A percentile compares a stretch with the other conserved stretches of the same genome.
phyloP scores from a whole-genome alignment of 2,113 vertebrate genomes.

The Mastomys coucha region DNA sequence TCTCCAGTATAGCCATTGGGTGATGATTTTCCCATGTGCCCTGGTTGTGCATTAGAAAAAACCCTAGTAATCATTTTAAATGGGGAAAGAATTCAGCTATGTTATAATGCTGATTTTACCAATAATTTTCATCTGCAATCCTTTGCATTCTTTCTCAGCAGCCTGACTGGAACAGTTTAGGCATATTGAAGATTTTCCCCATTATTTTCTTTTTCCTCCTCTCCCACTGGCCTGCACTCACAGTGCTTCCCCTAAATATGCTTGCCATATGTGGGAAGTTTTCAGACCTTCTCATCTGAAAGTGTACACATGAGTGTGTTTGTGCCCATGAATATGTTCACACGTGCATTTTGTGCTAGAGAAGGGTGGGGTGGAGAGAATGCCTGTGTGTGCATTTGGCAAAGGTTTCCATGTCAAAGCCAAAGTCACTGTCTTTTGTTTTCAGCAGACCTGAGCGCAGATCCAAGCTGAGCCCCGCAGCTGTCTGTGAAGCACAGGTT shows the following conservation, averaged over 20 bases:
- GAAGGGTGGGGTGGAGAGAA: background rate
- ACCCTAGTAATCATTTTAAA: slow-evolving; percentile 19
- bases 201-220: slow-evolving; percentile 82
- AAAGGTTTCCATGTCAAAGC: slow-evolving; percentile 38
- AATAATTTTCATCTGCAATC: slow-evolving; percentile 66
- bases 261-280: slow-evolving; percentile 80
- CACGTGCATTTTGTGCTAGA: background rate
- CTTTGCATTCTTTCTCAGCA: slow-evolving; percentile 66
- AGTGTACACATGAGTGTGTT: slow-evolving; percentile 3
- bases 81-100: slow-evolving; percentile 40
- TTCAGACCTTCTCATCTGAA: slow-evolving; percentile 66
- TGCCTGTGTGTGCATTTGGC: slow-evolving; percentile 22
- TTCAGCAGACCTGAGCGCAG: slow-evolving; percentile 52
- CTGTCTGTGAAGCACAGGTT: slow-evolving; percentile 66
- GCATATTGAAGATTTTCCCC: slow-evolving; percentile 78
- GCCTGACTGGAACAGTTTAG: slow-evolving; percentile 72
- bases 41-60: background rate
- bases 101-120: slow-evolving; percentile 65
- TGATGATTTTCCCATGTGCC: slow-evolving; percentile 10
- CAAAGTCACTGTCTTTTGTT: slow-evolving; percentile 71
- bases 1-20: background rate
- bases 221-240: slow-evolving; percentile 74
- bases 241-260: slow-evolving; percentile 79
- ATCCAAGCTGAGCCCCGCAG: slow-evolving; percentile 46
- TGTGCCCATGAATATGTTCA: background rate